Base-by-base conservation (phyloP, 2,797 vertebrate species). In the Macroramphosus scolopax region DNA sequence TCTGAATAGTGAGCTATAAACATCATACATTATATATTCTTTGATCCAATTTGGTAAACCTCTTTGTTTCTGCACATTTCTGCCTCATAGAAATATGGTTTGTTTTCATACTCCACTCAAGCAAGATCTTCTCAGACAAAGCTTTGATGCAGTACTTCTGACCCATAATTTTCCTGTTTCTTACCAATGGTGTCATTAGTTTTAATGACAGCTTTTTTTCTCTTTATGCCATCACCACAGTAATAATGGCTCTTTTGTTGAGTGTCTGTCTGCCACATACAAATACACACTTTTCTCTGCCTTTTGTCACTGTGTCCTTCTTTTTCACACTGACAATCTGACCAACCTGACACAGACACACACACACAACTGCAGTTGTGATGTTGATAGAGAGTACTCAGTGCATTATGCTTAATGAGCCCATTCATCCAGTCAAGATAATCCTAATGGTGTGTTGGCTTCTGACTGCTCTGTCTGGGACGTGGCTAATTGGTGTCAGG, bases 401-500 rank as follows among this genome's bases (percentile, higher is more conserved):
- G 41, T 68, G 35, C 57, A 63, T 65, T 59, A 51, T 57, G 42
- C 17, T 51, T 75, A 80, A 75, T 80, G 68, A 65, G 52, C 51
- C 47, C 26, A 57, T 70, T 70, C 32, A 63, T 70, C 68, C 33
- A 55, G 67, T 53, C 50, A 41, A 68, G 60, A 76, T 72, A 67
- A 64, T 69, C 62, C 61, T 75, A 69, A 74, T 69, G 52, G 51
- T 39, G 29, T 65, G 52, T 60, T 73, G 37, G 52, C 37, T 65
- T 65, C 41, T 70, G 39, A 52, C 56, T 55, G 53, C 51, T 26
- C 24, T 66, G 61, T 72, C 63, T 61, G 28, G 32, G 18, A 51
- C 5, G 12, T 40, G 51, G 35, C 54, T 72, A 72, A 77, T 75
- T 72, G 54, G 35, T 77, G 62, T 80, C 68, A 67, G 51, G 51